Percentiles rank a stretch among this genome's conserved stretches.
phyloP scores from a whole-genome alignment of 2,113 vertebrate species.

The Tenrec ecaudatus region DNA sequence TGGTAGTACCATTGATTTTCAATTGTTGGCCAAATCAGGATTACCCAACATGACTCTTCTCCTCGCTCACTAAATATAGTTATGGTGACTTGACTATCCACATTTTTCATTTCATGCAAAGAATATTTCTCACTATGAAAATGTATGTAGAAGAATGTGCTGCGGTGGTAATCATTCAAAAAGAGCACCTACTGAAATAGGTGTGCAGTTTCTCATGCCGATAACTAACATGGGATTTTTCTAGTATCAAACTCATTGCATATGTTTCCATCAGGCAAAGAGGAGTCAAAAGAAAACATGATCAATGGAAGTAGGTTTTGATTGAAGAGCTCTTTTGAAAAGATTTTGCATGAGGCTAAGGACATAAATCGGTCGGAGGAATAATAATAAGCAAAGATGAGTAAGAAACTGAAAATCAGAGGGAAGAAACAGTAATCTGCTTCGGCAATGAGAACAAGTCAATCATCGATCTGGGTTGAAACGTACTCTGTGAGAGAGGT shows the following conservation, averaged over 20 bases:
- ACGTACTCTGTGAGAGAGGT: background rate
- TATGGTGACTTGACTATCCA: background rate
- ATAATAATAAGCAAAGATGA: background rate
- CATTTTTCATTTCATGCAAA: slow-evolving; percentile 11
- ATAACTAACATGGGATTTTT: slow-evolving; percentile 2
- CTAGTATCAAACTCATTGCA: background rate
- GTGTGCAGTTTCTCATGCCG: background rate
- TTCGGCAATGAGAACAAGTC: background rate
- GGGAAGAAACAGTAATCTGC: background rate
- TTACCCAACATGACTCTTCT: slow-evolving; percentile 19
- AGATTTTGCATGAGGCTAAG: slow-evolving; percentile 9
- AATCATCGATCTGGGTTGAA: background rate
- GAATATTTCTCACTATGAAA: background rate
- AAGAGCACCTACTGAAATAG: slow-evolving; percentile 42
- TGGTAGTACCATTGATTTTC: slow-evolving; percentile 27
- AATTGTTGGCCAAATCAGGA: background rate
- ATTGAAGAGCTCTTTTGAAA: slow-evolving; percentile 28
- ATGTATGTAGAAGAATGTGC: slow-evolving; percentile 31
- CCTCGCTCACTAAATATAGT: slow-evolving; percentile 6
- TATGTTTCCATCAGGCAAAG: background rate
- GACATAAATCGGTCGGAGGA: background rate
- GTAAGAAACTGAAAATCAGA: background rate
- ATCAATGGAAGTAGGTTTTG: slow-evolving; percentile 12
- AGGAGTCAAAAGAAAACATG: slow-evolving; percentile 22
- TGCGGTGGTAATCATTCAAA: background rate